Percentiles rank a stretch among this genome's conserved stretches.
phyloP scores from a whole-genome alignment of 2,113 vertebrate species.

The Rhinogobius similis region DNA sequence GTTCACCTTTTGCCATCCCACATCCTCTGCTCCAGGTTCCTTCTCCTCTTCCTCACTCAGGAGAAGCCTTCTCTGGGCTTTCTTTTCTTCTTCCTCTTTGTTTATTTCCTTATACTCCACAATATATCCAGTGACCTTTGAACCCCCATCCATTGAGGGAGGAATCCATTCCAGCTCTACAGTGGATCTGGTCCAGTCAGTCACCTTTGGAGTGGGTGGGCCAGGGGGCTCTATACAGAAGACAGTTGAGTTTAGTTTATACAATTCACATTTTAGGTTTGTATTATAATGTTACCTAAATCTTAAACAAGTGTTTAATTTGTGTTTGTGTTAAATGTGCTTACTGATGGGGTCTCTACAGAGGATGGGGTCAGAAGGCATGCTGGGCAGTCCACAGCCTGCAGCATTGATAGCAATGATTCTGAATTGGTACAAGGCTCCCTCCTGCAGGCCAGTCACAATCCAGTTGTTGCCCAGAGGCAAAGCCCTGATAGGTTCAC shows the following conservation, averaged over 20 bases:
- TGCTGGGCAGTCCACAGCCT: constrained; percentile 89
- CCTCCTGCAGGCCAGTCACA: constrained; percentile 89
- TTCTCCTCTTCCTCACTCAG: constrained; percentile 59
- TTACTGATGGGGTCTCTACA: constrained; percentile 94
- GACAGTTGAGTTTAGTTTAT: background rate
- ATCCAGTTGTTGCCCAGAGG: constrained; percentile 89
- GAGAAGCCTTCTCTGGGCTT: constrained; percentile 62
- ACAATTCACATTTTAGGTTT: background rate
- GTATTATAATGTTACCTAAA: background rate
- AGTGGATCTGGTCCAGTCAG: constrained; percentile 93
- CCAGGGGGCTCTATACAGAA: constrained; percentile 87
- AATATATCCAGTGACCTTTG: constrained; percentile 94
- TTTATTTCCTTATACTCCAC: constrained; percentile 92
- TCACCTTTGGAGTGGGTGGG: constrained; percentile 92
- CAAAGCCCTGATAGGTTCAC: constrained; percentile 90
- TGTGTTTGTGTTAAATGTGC: constrained; percentile 10
- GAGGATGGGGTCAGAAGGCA: constrained; percentile 88
- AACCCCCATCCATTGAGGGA: constrained; percentile 90
- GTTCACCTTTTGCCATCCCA: constrained; percentile 87
- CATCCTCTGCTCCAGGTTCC: constrained; percentile 57
- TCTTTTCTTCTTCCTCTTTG: constrained; percentile 79
- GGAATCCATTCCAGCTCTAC: constrained; percentile 95
- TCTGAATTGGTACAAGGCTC: constrained; percentile 92
- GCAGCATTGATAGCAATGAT: constrained; percentile 92
- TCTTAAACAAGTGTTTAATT: background rate